These are phyloP conservation scores for Chiloscyllium plagiosum DNA, from an alignment of 2,113 vertebrate species.

Conservation along the genomic window DNA sequence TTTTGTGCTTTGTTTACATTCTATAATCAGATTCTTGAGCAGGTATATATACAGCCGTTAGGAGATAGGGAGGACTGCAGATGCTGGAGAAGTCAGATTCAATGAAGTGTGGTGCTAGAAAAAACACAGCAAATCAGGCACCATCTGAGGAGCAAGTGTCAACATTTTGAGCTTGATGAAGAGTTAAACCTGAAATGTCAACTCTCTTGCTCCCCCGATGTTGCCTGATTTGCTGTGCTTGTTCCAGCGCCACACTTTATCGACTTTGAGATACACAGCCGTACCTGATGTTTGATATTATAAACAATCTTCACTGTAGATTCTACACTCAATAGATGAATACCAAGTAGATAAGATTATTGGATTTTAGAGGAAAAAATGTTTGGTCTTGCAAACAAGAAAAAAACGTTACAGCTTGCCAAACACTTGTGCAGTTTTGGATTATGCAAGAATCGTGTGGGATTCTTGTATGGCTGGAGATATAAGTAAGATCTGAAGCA, in stretches of 20 bases:
- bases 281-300: background rate
- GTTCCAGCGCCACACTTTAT: no score
- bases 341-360: background rate
- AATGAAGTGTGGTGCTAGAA: no score
- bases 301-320: background rate
- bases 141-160: no score
- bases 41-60: background rate
- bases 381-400: background rate
- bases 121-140: no score
- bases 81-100: no score
- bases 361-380: background rate
- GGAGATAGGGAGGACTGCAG: no score
- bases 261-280: background rate
- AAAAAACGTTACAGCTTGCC: background rate
- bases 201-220: no score
- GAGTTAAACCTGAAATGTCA: no score
- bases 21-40: background rate
- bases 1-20: no score
- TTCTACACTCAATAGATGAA: background rate
- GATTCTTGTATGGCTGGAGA: background rate
- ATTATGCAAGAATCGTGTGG: background rate
- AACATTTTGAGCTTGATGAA: no score
- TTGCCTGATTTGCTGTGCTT: no score
- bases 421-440: background rate
- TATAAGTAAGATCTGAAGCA: no score